Evolutionary conservation across 2,113 vertebrate species (phyloP).

Genomic region (Lepisosteus osseus): DNA sequence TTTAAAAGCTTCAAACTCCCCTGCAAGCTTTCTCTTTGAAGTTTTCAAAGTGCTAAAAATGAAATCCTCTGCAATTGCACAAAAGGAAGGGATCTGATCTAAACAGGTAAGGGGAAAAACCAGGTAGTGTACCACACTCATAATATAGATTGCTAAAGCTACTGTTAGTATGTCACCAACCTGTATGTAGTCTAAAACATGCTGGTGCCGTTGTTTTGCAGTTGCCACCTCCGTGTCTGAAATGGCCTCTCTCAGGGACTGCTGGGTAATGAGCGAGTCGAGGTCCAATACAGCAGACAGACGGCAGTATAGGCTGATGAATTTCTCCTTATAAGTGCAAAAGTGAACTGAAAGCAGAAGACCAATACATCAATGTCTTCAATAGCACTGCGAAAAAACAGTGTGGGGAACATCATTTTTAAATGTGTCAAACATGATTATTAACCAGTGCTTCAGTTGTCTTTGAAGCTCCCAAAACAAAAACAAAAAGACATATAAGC

Average conservation of each 20-base stretch:
- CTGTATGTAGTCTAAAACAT: slow-evolving; percentile 90
- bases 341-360: slow-evolving; percentile 84
- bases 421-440: not conserved
- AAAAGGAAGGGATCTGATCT: too few species aligned
- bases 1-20: too few species aligned
- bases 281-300: slow-evolving; percentile 94
- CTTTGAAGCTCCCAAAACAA: not conserved
- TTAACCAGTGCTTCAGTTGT: not conserved
- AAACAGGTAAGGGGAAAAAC: too few species aligned
- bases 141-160: too few species aligned
- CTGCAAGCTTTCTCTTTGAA: too few species aligned
- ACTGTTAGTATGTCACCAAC: slow-evolving; percentile 50
- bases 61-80: too few species aligned
- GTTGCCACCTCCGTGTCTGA: slow-evolving; percentile 85
- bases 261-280: slow-evolving; percentile 93
- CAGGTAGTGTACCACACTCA: too few species aligned
- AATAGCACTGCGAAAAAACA: not conserved
- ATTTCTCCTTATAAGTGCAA: slow-evolving; percentile 92
- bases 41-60: too few species aligned
- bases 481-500: too few species aligned
- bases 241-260: slow-evolving; percentile 92
- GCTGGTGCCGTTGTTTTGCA: slow-evolving; percentile 90
- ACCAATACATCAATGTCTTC: slow-evolving; percentile 26
- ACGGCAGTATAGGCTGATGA: slow-evolving; percentile 93
- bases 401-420: too few species aligned